Percentiles rank a stretch among this genome's conserved stretches.
These are phyloP conservation scores for Bungarus multicinctus DNA, from an alignment of 2,113 vertebrate species.

Conservation along the genomic window DNA sequence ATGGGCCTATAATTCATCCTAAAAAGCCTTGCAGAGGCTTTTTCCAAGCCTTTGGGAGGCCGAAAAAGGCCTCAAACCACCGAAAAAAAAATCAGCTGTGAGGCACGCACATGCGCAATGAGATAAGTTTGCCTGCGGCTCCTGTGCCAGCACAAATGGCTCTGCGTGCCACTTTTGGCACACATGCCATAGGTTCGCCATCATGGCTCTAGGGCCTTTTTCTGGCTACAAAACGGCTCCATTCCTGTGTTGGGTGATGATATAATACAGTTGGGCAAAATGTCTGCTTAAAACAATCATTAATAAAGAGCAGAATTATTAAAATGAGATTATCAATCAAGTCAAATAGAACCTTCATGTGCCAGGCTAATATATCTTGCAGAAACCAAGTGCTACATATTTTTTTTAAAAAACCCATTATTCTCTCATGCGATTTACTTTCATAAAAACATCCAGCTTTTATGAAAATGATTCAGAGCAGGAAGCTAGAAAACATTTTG, in stretches of 20 bases:
- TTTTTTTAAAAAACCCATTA: not conserved
- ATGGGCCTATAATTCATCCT: too few species aligned
- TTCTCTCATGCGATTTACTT: not conserved
- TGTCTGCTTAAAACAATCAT: not conserved
- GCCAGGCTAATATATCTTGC: not conserved
- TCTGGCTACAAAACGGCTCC: not conserved
- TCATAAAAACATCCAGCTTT: not conserved
- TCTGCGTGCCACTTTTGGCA: too few species aligned
- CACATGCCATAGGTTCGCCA: too few species aligned
- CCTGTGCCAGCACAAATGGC: too few species aligned
- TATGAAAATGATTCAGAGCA: not conserved
- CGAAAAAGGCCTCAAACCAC: too few species aligned
- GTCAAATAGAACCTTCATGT: not conserved
- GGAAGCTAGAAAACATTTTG: not conserved
- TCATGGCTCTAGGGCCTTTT: not conserved
- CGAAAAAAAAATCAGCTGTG: too few species aligned
- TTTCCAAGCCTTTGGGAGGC: too few species aligned
- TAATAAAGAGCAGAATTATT: not conserved
- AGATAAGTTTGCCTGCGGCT: too few species aligned
- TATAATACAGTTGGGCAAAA: not conserved
- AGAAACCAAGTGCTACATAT: not conserved
- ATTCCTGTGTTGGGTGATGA: not conserved
- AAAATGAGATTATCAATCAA: not conserved
- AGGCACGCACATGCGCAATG: too few species aligned
- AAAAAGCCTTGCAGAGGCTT: too few species aligned